Percentiles rank a stretch among this genome's conserved stretches.
Evolutionary conservation across 2,113 vertebrate genomes (phyloP).

Genomic region (Sinocyclocheilus grahami): DNA sequence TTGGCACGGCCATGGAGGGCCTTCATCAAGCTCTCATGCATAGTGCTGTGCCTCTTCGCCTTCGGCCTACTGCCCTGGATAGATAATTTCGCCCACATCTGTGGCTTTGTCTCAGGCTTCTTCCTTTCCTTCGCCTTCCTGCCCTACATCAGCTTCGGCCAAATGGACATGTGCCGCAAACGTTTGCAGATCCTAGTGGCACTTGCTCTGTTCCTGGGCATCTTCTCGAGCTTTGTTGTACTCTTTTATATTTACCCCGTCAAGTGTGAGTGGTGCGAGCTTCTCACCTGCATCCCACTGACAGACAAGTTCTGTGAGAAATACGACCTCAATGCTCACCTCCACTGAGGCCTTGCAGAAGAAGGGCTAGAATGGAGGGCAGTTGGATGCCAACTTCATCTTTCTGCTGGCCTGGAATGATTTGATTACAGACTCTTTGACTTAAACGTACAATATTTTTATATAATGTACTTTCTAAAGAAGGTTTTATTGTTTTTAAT

Average conservation of each 20-base stretch:
- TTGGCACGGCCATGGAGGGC: conserved; percentile 93
- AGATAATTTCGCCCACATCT: conserved; percentile 97
- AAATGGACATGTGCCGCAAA: conserved; percentile 94
- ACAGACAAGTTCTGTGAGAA: conserved; percentile 99
- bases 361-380: not conserved
- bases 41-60: conserved; percentile 95
- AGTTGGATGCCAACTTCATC: not conserved
- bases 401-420: too few species aligned
- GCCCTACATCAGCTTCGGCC: conserved; percentile 48
- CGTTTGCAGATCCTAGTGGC: conserved; percentile 94
- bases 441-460: conserved; percentile 33
- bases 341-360: conserved; percentile 78
- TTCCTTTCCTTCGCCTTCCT: conserved; percentile 91
- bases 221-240: conserved; percentile 91
- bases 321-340: conserved; percentile 93
- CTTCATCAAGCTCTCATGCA: conserved; percentile 91
- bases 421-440: not conserved
- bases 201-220: conserved; percentile 88
- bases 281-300: conserved; percentile 97
- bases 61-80: conserved; percentile 98
- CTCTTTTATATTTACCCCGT: conserved; percentile 95
- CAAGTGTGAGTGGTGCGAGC: conserved; percentile 95
- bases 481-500: conserved; percentile 42
- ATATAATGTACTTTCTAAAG: conserved; percentile 57
- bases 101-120: conserved; percentile 94